Conservation (phyloP, 2,797 vertebrate genomes). For the Diglossa cyanea region DNA sequence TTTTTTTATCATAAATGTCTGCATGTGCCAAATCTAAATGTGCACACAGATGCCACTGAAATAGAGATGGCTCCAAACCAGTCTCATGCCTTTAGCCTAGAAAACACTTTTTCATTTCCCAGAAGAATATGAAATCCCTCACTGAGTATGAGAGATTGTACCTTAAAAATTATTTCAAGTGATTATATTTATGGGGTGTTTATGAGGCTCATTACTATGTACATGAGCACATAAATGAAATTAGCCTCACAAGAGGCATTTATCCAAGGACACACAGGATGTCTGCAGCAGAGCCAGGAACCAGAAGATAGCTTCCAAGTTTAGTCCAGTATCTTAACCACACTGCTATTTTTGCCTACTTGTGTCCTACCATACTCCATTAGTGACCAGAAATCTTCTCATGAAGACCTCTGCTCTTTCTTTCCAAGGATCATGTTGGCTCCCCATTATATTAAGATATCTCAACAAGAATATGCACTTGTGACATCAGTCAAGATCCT, state of each 20-base stretch:
- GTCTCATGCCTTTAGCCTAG: slow-evolving; percentile 18
- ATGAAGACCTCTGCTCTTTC: accelerated
- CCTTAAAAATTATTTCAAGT: slow-evolving; percentile 62
- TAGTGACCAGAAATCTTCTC: not conserved
- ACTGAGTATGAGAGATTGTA: slow-evolving; percentile 26
- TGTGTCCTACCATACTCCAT: not conserved
- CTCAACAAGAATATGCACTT: not conserved
- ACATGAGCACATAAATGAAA: slow-evolving; percentile 42
- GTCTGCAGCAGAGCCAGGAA: slow-evolving; percentile 32
- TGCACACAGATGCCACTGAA: slow-evolving; percentile 44
- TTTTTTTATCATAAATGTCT: not conserved
- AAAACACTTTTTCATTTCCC: slow-evolving; percentile 14
- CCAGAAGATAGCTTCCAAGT: slow-evolving; percentile 40
- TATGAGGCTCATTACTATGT: slow-evolving; percentile 50
- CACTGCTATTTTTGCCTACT: slow-evolving; percentile 27
- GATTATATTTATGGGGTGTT: slow-evolving; percentile 62
- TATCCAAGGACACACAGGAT: slow-evolving; percentile 56
- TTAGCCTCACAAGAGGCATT: slow-evolving; percentile 48
- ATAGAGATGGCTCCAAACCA: slow-evolving; percentile 8
- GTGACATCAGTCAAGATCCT: not conserved
- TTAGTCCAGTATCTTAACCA: slow-evolving; percentile 41
- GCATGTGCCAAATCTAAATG: slow-evolving; percentile 28
- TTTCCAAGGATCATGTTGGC: not conserved
- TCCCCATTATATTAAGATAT: not conserved
- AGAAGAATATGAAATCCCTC: slow-evolving; percentile 24